A percentile compares a stretch with the other conserved stretches of the same genome.
Conservation (phyloP, 2,888 invertebrate genomes). For the Bombylius major region DNA sequence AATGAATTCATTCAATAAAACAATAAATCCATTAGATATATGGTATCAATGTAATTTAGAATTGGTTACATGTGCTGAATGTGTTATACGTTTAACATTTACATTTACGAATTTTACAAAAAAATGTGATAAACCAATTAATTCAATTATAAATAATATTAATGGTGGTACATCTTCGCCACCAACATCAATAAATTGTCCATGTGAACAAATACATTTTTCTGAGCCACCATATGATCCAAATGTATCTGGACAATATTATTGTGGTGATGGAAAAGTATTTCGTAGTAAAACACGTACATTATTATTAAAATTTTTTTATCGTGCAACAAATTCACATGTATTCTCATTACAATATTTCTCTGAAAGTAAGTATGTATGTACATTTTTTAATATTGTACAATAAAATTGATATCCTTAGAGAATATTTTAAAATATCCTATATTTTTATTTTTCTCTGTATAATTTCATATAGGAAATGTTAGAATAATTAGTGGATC, state of each 20-base stretch:
- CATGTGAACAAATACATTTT: constrained; percentile 52
- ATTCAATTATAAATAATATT: background rate
- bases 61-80: constrained; percentile 56
- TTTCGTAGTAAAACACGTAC: constrained; percentile 50
- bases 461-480: constrained; percentile 39
- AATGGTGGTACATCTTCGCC: background rate
- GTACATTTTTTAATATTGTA: background rate
- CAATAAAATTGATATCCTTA: no score
- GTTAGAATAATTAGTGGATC: constrained; percentile 40
- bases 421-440: background rate
- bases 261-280: constrained; percentile 42
- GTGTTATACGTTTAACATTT: constrained; percentile 40
- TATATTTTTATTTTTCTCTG: background rate
- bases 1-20: constrained; percentile 17
- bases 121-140: constrained; percentile 24
- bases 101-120: constrained; percentile 32
- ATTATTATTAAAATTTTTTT: constrained; percentile 45
- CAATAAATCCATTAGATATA: constrained; percentile 26
- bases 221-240: constrained; percentile 52
- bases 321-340: constrained; percentile 43
- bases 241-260: constrained; percentile 44
- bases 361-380: constrained; percentile 43
- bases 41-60: constrained; percentile 49
- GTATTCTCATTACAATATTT: constrained; percentile 52
- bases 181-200: constrained; percentile 22